phyloP scores from a whole-genome alignment of 2,113 vertebrate species.

The Xiphophorus maculatus region DNA sequence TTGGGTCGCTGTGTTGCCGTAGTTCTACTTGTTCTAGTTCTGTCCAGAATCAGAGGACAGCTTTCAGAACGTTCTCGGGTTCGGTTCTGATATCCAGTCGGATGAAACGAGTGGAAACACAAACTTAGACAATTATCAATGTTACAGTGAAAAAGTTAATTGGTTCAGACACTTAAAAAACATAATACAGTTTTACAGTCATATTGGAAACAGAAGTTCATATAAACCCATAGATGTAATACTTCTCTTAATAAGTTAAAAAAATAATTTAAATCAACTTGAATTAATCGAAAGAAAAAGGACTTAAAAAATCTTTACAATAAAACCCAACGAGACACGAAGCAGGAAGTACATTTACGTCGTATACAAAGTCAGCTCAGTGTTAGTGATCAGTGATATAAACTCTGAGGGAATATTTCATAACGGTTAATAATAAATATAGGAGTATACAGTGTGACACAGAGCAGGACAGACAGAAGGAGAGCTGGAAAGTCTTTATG shows the following conservation, averaged over 20 bases:
- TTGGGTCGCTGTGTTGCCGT: background rate
- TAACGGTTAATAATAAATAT: conserved; percentile 79
- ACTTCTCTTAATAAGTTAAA: conserved; percentile 77
- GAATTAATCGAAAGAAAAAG: conserved; percentile 22
- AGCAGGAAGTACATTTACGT: conserved; percentile 66
- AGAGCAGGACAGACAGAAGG: conserved; percentile 30
- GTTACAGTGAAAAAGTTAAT: conserved; percentile 22
- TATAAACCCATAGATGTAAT: conserved; percentile 62
- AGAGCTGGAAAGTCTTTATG: conserved; percentile 68
- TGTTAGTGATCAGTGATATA: conserved; percentile 81
- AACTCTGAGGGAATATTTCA: conserved; percentile 73
- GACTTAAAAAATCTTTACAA: conserved; percentile 59
- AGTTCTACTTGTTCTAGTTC: conserved; percentile 42
- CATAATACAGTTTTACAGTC: conserved; percentile 51
- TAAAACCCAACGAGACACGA: conserved; percentile 59
- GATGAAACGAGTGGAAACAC: conserved; percentile 53
- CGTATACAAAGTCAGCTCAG: conserved; percentile 77
- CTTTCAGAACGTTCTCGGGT: conserved; percentile 17
- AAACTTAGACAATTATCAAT: conserved; percentile 15
- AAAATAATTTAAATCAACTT: conserved; percentile 77
- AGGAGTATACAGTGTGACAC: conserved; percentile 65
- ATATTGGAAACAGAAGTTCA: conserved; percentile 37
- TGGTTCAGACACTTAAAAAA: conserved; percentile 30
- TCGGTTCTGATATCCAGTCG: conserved; percentile 32
- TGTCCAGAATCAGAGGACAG: conserved; percentile 16